A percentile compares a stretch with the other conserved stretches of the same genome.
These are phyloP conservation scores for Ceriagrion tenellum DNA, from an alignment of 2,888 invertebrate species.

Conservation along the genomic window DNA sequence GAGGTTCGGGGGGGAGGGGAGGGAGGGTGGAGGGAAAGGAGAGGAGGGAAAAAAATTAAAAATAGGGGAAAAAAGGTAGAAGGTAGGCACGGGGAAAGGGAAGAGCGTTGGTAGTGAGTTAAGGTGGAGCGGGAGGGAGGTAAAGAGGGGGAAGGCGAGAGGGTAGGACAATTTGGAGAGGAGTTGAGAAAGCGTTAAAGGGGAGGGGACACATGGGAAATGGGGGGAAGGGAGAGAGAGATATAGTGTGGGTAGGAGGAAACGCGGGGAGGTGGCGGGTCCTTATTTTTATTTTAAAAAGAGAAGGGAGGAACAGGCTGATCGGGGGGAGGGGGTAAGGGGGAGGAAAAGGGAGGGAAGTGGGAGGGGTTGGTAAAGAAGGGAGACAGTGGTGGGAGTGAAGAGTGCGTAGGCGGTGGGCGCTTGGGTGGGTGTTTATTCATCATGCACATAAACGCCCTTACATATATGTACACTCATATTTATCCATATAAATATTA, in stretches of 20 bases:
- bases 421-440: too few species aligned
- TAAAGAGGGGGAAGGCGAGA: neutral
- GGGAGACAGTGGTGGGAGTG: neutral
- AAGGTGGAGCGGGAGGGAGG: too few species aligned
- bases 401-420: too few species aligned
- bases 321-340: neutral
- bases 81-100: neutral
- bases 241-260: neutral
- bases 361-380: neutral
- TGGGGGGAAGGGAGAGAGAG: neutral
- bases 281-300: conserved; percentile 13
- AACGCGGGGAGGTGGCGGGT: neutral
- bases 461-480: too few species aligned
- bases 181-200: conserved; percentile 26
- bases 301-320: conserved; percentile 8
- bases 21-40: neutral
- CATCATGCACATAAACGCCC: too few species aligned
- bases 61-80: too few species aligned
- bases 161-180: conserved; percentile 46
- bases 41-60: neutral
- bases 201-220: neutral
- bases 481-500: too few species aligned
- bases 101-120: neutral
- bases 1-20: neutral
- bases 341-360: neutral